These are phyloP conservation scores for Tanytarsus gracilentus DNA, from an alignment of 2,888 invertebrate genomes.

Conservation along the genomic window DNA sequence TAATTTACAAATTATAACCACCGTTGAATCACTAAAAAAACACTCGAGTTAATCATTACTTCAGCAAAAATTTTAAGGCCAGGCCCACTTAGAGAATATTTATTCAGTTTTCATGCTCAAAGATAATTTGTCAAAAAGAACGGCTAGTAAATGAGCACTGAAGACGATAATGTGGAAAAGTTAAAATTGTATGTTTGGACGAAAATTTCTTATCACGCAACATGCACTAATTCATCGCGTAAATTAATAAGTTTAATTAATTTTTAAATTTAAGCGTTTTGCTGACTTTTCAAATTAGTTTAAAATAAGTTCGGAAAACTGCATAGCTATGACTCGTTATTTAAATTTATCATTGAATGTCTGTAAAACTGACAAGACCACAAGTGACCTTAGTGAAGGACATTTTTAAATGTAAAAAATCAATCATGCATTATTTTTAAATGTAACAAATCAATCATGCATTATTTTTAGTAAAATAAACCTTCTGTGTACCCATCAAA, in stretches of 20 bases:
- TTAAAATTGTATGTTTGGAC: constrained; percentile 13
- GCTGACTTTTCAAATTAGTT: background rate
- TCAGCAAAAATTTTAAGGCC: background rate
- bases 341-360: too few species aligned
- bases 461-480: too few species aligned
- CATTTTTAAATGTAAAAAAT: too few species aligned
- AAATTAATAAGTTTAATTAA: constrained; percentile 25
- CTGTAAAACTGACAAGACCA: too few species aligned
- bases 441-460: too few species aligned
- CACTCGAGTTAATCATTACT: background rate
- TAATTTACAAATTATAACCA: too few species aligned
- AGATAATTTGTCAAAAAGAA: background rate
- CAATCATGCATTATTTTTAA: too few species aligned
- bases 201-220: background rate
- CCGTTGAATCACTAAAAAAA: constrained; percentile 4
- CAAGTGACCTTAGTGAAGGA: too few species aligned
- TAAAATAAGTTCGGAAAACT: background rate
- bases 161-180: background rate
- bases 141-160: background rate
- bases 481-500: too few species aligned
- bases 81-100: background rate
- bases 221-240: constrained; percentile 17
- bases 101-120: background rate
- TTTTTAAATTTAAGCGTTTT: background rate
- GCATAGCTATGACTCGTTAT: background rate